Evolutionary conservation across 2,113 vertebrate species (phyloP).

Genomic region (Oophaga pumilio): DNA sequence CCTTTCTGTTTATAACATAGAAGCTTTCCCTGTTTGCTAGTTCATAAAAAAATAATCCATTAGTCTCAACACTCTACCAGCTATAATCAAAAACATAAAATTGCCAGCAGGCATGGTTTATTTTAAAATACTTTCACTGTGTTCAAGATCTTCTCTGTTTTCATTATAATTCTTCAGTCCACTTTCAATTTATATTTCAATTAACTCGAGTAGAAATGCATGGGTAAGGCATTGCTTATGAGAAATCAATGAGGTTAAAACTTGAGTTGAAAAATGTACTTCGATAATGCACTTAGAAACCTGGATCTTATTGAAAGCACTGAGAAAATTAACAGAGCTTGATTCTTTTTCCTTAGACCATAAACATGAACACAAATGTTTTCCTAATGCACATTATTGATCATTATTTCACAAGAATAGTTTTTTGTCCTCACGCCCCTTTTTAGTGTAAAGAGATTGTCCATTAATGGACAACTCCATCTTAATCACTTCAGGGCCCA

Average conservation of each 20-base stretch:
- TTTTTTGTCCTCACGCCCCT: neutral
- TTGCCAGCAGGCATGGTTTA: slow-evolving; percentile 47
- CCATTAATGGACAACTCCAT: no score
- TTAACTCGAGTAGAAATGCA: slow-evolving; percentile 47
- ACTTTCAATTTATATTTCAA: slow-evolving; percentile 55
- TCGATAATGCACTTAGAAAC: slow-evolving; percentile 45
- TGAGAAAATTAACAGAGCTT: slow-evolving; percentile 24
- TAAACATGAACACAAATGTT: slow-evolving; percentile 39
- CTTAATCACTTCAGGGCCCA: no score
- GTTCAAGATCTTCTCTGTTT: slow-evolving; percentile 45
- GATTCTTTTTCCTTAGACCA: slow-evolving; percentile 13
- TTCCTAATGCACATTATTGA: slow-evolving; percentile 21
- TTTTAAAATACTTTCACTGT: slow-evolving; percentile 48
- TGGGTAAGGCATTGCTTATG: slow-evolving; percentile 51
- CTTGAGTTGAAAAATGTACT: slow-evolving; percentile 47
- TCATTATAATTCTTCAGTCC: slow-evolving; percentile 46
- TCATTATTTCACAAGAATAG: neutral
- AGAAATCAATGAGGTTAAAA: slow-evolving; percentile 52
- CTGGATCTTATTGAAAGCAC: slow-evolving; percentile 9
- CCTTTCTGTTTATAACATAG: slow-evolving; percentile 41
- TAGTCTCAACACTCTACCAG: slow-evolving; percentile 47
- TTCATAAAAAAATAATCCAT: slow-evolving; percentile 46
- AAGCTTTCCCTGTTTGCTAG: slow-evolving; percentile 47
- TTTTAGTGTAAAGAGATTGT: neutral
- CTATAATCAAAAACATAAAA: slow-evolving; percentile 53